Conservation (phyloP, 2,797 vertebrate genomes). For the Acanthurus tractus region DNA sequence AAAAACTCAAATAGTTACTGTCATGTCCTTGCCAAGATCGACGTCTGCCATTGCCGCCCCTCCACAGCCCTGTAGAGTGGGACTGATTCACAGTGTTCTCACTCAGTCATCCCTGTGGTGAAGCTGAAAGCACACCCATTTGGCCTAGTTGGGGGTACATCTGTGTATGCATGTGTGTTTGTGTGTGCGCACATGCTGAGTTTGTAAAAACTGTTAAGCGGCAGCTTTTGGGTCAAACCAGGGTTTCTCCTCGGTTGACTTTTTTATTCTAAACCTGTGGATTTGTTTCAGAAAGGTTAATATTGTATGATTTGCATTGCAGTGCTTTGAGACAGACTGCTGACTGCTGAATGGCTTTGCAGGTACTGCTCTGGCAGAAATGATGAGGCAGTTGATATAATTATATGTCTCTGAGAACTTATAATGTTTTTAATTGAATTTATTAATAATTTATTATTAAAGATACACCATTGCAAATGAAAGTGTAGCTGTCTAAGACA, state of each 20-base stretch:
- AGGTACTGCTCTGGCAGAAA: background rate
- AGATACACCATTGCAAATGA: too few species aligned
- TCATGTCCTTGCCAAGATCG: background rate
- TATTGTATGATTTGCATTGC: background rate
- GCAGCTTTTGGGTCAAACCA: background rate
- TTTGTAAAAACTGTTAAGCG: too few species aligned
- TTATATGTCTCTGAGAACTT: background rate
- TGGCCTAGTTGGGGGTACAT: background rate
- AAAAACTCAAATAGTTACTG: background rate
- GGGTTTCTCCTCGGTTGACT: background rate
- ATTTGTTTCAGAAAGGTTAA: background rate
- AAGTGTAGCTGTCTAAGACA: too few species aligned
- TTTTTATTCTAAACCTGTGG: background rate
- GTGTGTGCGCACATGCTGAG: background rate
- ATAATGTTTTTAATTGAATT: background rate
- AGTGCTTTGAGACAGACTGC: background rate
- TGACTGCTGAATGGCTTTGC: background rate
- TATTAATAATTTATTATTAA: too few species aligned
- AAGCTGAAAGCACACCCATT: conserved; percentile 7
- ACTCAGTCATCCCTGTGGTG: conserved; percentile 1
- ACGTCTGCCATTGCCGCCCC: conserved; percentile 3
- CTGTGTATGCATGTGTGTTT: background rate
- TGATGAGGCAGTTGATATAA: background rate
- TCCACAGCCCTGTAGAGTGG: background rate
- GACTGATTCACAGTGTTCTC: conserved; percentile 27